Conservation (phyloP, 2,888 invertebrate genomes). For the Agriopis aurantiaria region DNA sequence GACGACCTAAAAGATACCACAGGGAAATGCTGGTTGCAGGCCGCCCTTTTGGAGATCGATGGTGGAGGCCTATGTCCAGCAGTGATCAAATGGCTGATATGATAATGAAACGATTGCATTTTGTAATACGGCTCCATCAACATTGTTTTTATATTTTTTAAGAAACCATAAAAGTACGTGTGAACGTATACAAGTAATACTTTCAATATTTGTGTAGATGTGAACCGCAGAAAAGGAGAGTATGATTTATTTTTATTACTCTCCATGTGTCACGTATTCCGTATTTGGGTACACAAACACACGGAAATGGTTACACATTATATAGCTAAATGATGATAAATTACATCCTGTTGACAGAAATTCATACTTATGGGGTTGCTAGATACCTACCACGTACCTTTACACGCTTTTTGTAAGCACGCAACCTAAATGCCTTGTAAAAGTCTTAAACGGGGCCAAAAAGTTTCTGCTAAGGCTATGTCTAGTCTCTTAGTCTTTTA, state of each 20-base stretch:
- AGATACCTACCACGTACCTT: neutral
- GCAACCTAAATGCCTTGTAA: too few species aligned
- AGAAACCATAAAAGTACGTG: slow-evolving; percentile 2
- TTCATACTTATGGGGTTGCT: neutral
- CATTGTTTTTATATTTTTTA: neutral
- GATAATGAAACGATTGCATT: too few species aligned
- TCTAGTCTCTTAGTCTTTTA: too few species aligned
- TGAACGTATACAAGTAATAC: neutral
- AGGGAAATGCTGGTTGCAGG: too few species aligned
- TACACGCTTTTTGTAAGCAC: too few species aligned
- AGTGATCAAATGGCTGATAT: too few species aligned
- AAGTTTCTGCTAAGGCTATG: too few species aligned
- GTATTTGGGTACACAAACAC: slow-evolving; percentile 2
- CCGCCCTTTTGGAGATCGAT: too few species aligned
- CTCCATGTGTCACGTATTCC: slow-evolving; percentile 7
- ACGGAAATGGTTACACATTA: slow-evolving; percentile 7
- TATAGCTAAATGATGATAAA: slow-evolving; percentile 10
- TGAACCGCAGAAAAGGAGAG: neutral
- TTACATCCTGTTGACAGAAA: slow-evolving; percentile 1
- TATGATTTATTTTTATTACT: slow-evolving; percentile 9
- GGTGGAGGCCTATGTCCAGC: too few species aligned
- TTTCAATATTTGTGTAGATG: slow-evolving; percentile 10
- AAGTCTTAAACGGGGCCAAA: too few species aligned
- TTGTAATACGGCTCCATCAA: too few species aligned
- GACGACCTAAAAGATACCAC: too few species aligned